Base-by-base conservation (phyloP, 2,888 invertebrate genomes). In the Loripinus fragilis region DNA sequence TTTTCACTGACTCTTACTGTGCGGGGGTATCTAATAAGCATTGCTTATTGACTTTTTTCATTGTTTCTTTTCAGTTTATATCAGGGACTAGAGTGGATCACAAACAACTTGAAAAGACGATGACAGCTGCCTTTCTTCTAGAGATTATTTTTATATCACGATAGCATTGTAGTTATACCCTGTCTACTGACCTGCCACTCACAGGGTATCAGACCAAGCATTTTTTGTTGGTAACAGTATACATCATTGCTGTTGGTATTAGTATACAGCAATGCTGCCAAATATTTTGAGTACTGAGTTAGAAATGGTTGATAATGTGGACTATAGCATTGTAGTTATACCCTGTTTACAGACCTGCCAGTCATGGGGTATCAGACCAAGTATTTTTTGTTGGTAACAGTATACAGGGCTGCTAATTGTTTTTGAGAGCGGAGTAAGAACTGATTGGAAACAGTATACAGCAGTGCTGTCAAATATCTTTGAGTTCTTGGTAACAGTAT, bases 81-180 rank as follows among this genome's bases (percentile, higher is more conserved):
- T 83, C 91, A 92, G 80, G 94, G 94, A 1, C 87, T 94, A 73
- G 94, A 94, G 80, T 94, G 94, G 94, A 94, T 94, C 38, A 93
- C 93, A 65, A 91, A 88, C 71, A 91, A 93, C 74, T 85, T 93
- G 67, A 90, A 89, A 70, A 86, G 91, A 80, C 91, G 91, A 86
- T 91, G 91, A 91, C 78, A 30, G 42, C 30, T 20, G 64, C 64
- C 52, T 52, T 52, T 15, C 30, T 35, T 33, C 33, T 50, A 50
- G 35, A 50, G 60, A 73, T 23, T 66, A 48, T 64, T 65, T 42
- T 69, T 69, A 50, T 69, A 69, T 38, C 5, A n/a, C n/a, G 10
- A 28, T 33, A 60, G 60, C 60, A 60, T 60, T 60, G 33, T 60
- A 60, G 10, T 55, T 60, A 60, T 60, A 8, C 45, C 45, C 8